Base-by-base conservation (phyloP, 2,797 vertebrate species). In the Coilia nasus region DNA sequence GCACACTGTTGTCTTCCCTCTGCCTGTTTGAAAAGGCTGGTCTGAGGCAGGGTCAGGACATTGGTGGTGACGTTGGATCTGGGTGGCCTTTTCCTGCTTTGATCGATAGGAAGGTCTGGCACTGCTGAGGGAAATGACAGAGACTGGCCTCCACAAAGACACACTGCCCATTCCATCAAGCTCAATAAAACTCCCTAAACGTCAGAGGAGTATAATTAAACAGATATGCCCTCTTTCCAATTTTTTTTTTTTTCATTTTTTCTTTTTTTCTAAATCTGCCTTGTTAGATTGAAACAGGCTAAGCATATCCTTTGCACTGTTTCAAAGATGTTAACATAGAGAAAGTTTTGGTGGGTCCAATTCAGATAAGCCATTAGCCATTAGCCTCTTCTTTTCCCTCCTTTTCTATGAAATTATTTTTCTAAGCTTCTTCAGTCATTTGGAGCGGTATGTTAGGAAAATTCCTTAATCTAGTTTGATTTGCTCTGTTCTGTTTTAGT, bases 41-140 rank as follows among this genome's bases (percentile, higher is more conserved):
- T 87, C 62, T 47, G 44, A n/a, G n/a, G 35, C 81, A 75, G 64
- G 81, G 86, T 64, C 81, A 80, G 62, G 83, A 75, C 86, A 87
- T 84, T 82, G 84, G 82, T 82, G 82, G 47, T 80, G 83, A 46
- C 21, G 44, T 80, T 83, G 75, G 82, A 81, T 41, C 64, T 35
- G 59, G 64, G 82, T 80, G 50, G 67, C 35, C 67, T 10, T 87
- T 80, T 15, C 67, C 67, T 75, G 83, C 59, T 87, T 82, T 81
- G 81, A 82, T 87, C 83, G 82, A 78, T 87, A 46, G 81, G 82
- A 84, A 82, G 86, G 83, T 78, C 83, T 84, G 84, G 84, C 84
- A 84, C 81, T 82, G 62, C 83, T 81, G 78, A 59, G 86, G 83
- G 57, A 81, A 35, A 80, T 47, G 62, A 75, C 67, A 28, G 67